Evolutionary conservation across 2,113 vertebrate species (phyloP).

Genomic region (Gymnocephalus cernua): DNA sequence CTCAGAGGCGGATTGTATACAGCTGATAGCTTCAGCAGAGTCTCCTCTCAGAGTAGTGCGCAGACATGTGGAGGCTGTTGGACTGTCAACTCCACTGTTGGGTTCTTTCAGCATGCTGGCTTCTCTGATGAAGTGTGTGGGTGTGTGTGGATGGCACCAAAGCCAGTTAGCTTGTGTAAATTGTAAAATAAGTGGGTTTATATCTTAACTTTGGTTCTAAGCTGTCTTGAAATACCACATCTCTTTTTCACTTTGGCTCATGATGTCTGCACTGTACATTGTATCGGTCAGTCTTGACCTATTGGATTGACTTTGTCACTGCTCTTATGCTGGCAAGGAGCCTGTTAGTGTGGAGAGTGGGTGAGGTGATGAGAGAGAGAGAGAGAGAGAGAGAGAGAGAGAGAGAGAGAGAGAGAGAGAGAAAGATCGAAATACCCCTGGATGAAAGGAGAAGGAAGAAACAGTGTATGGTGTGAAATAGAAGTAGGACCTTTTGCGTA

Average conservation of each 20-base stretch:
- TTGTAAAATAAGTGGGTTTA: neutral
- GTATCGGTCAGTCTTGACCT: slow-evolving; percentile 6
- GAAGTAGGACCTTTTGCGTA: neutral
- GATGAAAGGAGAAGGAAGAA: neutral
- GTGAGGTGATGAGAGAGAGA: neutral
- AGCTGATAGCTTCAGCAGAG: slow-evolving; percentile 36
- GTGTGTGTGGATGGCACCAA: neutral
- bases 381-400: neutral
- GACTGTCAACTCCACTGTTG: slow-evolving; percentile 8
- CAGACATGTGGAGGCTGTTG: neutral
- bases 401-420: neutral
- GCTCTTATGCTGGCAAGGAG: slow-evolving; percentile 5
- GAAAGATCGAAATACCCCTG: slow-evolving; percentile 3
- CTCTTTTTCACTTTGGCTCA: neutral
- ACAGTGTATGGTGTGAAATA: neutral
- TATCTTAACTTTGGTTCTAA: neutral
- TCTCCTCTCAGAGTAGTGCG: slow-evolving; percentile 1
- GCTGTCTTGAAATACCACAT: neutral
- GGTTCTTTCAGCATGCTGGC: neutral
- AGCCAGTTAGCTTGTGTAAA: neutral
- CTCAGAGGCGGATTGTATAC: slow-evolving; percentile 9
- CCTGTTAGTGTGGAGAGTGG: neutral
- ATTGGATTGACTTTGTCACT: slow-evolving; percentile 6
- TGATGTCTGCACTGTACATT: neutral
- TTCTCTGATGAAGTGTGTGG: neutral